These are phyloP conservation scores for Pteromalus puparum DNA, from an alignment of 1,140 invertebrate genomes.

Conservation along the genomic window DNA sequence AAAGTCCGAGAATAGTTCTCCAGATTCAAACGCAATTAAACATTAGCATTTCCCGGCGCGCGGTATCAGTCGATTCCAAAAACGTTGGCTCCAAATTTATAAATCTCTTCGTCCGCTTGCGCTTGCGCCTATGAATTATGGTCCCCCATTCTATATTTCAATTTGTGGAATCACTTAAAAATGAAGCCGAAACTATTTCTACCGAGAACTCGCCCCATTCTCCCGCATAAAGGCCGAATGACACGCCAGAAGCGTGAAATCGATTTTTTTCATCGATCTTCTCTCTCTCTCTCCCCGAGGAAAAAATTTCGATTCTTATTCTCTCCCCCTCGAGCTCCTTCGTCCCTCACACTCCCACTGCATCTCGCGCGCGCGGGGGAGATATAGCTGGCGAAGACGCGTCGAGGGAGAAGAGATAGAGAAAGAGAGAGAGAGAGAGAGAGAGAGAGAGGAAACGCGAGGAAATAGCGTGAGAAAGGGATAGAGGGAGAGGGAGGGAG, in stretches of 20 bases:
- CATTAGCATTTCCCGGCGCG: not conserved
- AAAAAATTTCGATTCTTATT: slow-evolving; percentile 15
- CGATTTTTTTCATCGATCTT: slow-evolving; percentile 25
- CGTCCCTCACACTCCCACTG: slow-evolving; percentile 39
- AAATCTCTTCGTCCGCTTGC: too few species aligned
- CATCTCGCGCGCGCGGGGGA: not conserved
- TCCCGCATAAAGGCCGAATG: not conserved
- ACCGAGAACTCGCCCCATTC: not conserved
- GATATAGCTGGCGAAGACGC: not conserved
- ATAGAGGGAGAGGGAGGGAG: not conserved
- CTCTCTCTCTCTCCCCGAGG: not conserved
- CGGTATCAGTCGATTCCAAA: too few species aligned
- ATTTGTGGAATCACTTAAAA: too few species aligned
- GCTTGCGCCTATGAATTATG: too few species aligned
- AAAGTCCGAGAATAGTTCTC: too few species aligned
- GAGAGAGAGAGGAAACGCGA: slow-evolving; percentile 26
- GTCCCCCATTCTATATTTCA: too few species aligned
- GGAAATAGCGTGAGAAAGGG: slow-evolving; percentile 45
- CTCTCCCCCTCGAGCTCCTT: slow-evolving; percentile 25
- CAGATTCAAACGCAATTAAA: too few species aligned
- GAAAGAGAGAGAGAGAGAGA: slow-evolving; percentile 11
- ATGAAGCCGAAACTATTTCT: not conserved
- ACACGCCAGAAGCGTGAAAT: slow-evolving; percentile 15
- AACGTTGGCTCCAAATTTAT: too few species aligned
- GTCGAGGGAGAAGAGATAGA: not conserved